A percentile compares a stretch with the other conserved stretches of the same genome.
Conservation (phyloP, 1,140 invertebrate species). For the Diorhabda sublineata region DNA sequence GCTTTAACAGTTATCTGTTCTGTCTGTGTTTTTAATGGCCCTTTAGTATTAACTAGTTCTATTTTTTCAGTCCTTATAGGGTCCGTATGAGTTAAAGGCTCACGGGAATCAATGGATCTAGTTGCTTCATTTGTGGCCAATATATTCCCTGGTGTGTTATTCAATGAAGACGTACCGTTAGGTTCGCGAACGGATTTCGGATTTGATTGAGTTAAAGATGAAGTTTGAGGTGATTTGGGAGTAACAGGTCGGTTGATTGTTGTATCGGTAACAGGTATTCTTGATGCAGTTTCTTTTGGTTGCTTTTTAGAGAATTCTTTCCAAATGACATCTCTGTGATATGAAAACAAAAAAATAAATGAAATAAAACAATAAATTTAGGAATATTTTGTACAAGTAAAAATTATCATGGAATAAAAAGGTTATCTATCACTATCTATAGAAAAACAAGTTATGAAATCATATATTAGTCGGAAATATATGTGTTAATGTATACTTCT, state of each 20-base stretch:
- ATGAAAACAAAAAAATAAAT: constrained; percentile 33
- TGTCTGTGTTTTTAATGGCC: too few species aligned
- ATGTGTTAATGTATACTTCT: too few species aligned
- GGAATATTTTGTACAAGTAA: too few species aligned
- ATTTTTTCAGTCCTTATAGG: too few species aligned
- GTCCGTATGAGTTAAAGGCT: too few species aligned
- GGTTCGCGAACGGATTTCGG: constrained; percentile 15
- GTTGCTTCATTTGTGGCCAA: neutral
- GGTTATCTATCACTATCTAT: too few species aligned
- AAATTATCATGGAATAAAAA: too few species aligned
- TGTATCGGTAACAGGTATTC: constrained; percentile 27
- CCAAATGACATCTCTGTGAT: constrained; percentile 34
- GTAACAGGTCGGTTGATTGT: constrained; percentile 23
- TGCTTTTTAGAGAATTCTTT: constrained; percentile 27
- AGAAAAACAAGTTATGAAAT: too few species aligned
- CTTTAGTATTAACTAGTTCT: too few species aligned
- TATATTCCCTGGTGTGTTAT: neutral
- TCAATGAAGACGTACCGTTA: neutral
- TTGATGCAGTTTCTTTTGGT: constrained; percentile 28
- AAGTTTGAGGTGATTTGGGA: constrained; percentile 14
- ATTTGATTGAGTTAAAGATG: constrained; percentile 14
- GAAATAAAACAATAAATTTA: constrained; percentile 20
- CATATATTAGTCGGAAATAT: too few species aligned
- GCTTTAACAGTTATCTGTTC: constrained; percentile 12
- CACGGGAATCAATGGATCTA: too few species aligned